Evolutionary conservation across 2,113 vertebrate genomes (phyloP).

Genomic region (Galbula dea): DNA sequence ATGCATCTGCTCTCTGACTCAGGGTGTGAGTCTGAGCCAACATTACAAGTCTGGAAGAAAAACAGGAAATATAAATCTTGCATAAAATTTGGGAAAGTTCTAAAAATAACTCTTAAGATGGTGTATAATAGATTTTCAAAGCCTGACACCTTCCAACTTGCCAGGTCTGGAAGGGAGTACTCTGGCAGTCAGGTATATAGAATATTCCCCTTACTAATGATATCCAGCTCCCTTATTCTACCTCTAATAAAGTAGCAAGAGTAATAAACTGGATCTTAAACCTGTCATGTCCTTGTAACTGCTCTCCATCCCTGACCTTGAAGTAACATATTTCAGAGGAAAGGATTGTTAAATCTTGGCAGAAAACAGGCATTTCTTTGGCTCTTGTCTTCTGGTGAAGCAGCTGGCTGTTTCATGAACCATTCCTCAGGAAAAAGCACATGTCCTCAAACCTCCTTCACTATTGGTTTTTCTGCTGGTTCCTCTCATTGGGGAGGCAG

Average conservation of each 20-base stretch:
- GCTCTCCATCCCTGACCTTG: neutral
- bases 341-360: neutral
- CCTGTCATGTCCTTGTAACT: neutral
- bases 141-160: neutral
- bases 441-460: neutral
- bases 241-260: neutral
- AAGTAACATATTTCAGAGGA: neutral
- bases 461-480: neutral
- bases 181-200: neutral
- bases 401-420: neutral
- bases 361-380: neutral
- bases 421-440: neutral
- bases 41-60: neutral
- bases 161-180: neutral
- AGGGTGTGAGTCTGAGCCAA: neutral
- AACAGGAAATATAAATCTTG: slow-evolving; percentile 6
- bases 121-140: neutral
- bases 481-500: neutral
- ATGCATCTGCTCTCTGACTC: neutral
- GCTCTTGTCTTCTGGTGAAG: neutral
- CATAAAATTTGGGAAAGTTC: neutral
- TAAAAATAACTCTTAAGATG: neutral
- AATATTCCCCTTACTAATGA: neutral
- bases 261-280: slow-evolving; percentile 32
- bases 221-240: neutral